Base-by-base conservation (phyloP, 2,888 invertebrate genomes). In the Leucophenga maculata region DNA sequence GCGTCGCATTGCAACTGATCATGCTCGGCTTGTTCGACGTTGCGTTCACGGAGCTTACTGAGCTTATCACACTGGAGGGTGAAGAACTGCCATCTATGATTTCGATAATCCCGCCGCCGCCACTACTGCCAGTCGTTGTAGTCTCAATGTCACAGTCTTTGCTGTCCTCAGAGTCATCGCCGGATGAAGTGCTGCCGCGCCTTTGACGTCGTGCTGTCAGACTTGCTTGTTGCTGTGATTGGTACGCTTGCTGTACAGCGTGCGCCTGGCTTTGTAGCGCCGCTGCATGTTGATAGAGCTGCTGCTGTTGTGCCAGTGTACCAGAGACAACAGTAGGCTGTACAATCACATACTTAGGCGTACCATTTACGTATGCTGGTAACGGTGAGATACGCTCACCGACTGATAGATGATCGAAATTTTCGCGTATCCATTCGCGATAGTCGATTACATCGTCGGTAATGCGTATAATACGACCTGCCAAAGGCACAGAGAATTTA, bases 371-470 rank as follows among this genome's bases (percentile, higher is more conserved):
- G 64, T 76, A 76, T 26, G 80, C 79, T 46, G 82, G 73, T 69
- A 87, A 75, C n/a, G 86, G 83, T 3, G 87, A 80, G 69, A 84
- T 82, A 67, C 86, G 82, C 54, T 83, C 80, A 65, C 85, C 79
- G 67, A 86, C 76, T 57, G 85, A 83, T 69, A 86, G 79, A 77
- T 87, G 85, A 68, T 88, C 88, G 77, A 87, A 89, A 69, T 86
- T 87, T 55, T 88, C 88, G 62, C 87, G 86, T 72, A 89, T 88
- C 89, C 89, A 89, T 75, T 88, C 87, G 66, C 89, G 88, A 88
- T 92, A 92, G 87, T 91, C 91, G 83, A 92, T 90, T 83, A 98
- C 97, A 90, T 97, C 96, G 89, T 98, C 97, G 57, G 97, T 97
- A 70, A 98, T 94, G 82, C 96, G 93, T 82, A 98, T 92, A 78